Conservation (phyloP, 2,888 invertebrate species). For the Tetropium fuscum region DNA sequence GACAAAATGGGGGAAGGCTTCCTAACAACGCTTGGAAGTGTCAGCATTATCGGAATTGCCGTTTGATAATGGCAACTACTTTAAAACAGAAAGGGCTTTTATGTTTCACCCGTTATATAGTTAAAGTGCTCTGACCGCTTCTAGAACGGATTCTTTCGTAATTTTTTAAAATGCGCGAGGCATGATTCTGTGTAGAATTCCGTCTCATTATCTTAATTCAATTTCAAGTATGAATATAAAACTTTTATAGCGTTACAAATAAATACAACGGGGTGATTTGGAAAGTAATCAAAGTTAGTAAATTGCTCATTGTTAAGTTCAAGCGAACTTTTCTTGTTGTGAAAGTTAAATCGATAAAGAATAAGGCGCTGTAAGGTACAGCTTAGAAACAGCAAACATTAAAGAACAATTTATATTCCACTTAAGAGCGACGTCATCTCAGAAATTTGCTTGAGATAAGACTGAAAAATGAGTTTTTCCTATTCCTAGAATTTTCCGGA, state of each 20-base stretch:
- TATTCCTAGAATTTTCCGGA: constrained; percentile 41
- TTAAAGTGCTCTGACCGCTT: no score
- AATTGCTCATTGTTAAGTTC: constrained; percentile 61
- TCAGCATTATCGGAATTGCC: no score
- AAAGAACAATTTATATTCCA: constrained; percentile 53
- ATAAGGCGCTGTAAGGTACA: constrained; percentile 52
- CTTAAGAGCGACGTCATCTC: constrained; percentile 41
- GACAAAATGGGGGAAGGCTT: no score
- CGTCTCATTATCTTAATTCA: constrained; percentile 24
- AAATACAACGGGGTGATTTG: constrained; percentile 45
- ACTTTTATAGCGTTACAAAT: constrained; percentile 40
- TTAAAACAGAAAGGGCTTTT: no score
- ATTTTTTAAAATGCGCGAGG: no score
- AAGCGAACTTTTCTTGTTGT: constrained; percentile 54
- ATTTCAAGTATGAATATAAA: constrained; percentile 37
- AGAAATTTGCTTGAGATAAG: constrained; percentile 49
- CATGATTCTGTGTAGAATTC: not conserved
- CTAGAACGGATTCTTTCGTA: no score
- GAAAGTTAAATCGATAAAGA: constrained; percentile 57
- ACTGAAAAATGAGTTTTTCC: constrained; percentile 49
- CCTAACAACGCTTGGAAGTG: no score
- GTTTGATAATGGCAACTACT: no score
- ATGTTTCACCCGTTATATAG: no score
- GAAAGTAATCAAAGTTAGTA: constrained; percentile 63
- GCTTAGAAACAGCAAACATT: constrained; percentile 49